Conservation (phyloP, 2,797 vertebrate species). For the Heliangelus exortis region DNA sequence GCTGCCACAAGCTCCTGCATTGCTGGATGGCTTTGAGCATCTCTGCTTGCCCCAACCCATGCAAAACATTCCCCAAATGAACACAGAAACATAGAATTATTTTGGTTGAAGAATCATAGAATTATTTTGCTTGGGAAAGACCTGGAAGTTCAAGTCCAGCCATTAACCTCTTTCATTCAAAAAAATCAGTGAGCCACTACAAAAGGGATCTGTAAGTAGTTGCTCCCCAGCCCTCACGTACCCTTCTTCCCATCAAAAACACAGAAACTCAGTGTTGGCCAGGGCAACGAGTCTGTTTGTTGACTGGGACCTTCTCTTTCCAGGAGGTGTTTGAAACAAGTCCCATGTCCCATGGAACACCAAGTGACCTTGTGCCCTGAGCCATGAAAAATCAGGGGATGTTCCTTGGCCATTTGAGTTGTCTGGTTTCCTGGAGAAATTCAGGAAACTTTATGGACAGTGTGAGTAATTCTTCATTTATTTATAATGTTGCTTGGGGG, state of each 20-base stretch:
- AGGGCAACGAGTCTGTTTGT: neutral
- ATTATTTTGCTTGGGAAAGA: too few species aligned
- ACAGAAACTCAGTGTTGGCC: neutral
- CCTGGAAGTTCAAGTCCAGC: too few species aligned
- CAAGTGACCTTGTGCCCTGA: neutral
- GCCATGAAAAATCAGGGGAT: neutral
- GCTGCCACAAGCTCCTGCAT: neutral
- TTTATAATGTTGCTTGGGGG: too few species aligned
- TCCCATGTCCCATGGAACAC: neutral
- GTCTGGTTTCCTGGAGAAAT: conserved; percentile 4
- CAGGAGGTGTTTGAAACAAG: neutral
- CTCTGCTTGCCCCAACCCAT: neutral
- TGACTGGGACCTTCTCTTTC: neutral
- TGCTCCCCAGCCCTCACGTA: neutral
- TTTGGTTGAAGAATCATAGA: too few species aligned
- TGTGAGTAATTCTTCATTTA: neutral
- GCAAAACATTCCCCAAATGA: too few species aligned
- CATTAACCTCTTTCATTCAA: neutral
- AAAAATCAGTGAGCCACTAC: neutral
- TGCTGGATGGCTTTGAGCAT: neutral
- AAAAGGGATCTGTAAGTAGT: neutral
- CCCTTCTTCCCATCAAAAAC: neutral
- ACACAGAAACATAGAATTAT: too few species aligned
- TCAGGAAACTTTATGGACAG: neutral
- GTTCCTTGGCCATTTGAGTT: neutral